Evolutionary conservation across 2,888 invertebrate species (phyloP), one percentile per base, ranked within the genome.

Genomic region (Stenurella melanura): DNA sequence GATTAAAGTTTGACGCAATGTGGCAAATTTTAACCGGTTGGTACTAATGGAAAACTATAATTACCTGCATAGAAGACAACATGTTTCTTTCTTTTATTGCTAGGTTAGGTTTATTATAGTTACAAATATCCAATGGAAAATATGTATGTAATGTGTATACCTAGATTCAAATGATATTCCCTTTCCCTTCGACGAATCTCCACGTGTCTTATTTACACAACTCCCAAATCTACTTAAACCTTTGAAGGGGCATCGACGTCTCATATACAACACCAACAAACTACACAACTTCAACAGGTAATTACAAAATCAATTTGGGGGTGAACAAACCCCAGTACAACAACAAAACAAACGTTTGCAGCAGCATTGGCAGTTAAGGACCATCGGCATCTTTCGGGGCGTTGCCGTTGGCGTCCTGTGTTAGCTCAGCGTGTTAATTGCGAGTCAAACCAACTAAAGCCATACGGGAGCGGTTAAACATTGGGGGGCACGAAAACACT

Each of bases 391-490:
- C 60, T 19, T 12, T 30, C 72, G 66, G 73, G 61, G 67, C 73
- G 73, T 73, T 67, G 73, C 67, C 73, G 30, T n/a, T 73, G 66
- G 58, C 58, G 26, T 54, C 61, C 17, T 61, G 56, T 38, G 68
- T 74, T 74, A 74, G 64, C 64, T 68, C 69, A 74, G 69, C 74
- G 30, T 73, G 73, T 73, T 73, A 73, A 67, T 73, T 21, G 70
- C 70, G 38, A 67, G 57, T 30, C 67, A 74, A 67, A 57, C 57
- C 66, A 61, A 61, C 50, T 57, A 74, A 74, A 74, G 67, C 73
- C 63, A 61, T 15, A 67, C 50, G 69, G 72, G 64, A 42, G 61
- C n/a, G 61, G 63, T 66, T 63, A 73, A 19, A 64, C 64, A 73
- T 73, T 60, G n/a, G 17, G 66, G 66, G 66, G 12, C 30, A 63